Conservation (phyloP, 2,797 vertebrate genomes). For the Manis javanica region DNA sequence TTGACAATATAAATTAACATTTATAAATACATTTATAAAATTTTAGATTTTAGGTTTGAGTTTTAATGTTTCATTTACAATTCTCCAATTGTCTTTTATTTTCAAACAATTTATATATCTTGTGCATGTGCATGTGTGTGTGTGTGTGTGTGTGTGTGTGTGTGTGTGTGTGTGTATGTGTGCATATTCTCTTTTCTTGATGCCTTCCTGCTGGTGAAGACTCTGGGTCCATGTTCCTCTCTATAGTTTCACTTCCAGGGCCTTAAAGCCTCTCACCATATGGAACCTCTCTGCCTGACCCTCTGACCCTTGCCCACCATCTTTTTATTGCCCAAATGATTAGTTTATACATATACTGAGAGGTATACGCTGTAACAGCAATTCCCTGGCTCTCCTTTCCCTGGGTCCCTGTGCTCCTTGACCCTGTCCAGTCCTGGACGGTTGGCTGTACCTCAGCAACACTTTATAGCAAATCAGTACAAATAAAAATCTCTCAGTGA, state of each 20-base stretch:
- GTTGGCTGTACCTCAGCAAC: conserved; percentile 81
- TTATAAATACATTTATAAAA: no score
- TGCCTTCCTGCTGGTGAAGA: conserved; percentile 88
- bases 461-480: conserved; percentile 81
- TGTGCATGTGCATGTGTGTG: no score
- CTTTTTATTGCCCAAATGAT: conserved; percentile 36
- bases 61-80: no score
- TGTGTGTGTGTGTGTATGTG: conserved; percentile 57
- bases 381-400: conserved; percentile 38
- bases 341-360: conserved; percentile 56
- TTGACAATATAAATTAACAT: no score
- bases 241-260: background rate
- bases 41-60: no score
- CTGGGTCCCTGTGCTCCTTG: conserved; percentile 54
- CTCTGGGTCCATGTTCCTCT: background rate
- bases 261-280: conserved; percentile 9
- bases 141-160: conserved; percentile 64
- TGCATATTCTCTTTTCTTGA: conserved; percentile 93
- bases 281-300: background rate
- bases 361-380: conserved; percentile 18
- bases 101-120: no score
- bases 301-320: background rate
- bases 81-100: no score
- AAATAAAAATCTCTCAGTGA: conserved; percentile 79
- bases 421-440: conserved; percentile 51